Evolutionary conservation across 2,113 vertebrate species (phyloP).

Genomic region (Etia nguti): DNA sequence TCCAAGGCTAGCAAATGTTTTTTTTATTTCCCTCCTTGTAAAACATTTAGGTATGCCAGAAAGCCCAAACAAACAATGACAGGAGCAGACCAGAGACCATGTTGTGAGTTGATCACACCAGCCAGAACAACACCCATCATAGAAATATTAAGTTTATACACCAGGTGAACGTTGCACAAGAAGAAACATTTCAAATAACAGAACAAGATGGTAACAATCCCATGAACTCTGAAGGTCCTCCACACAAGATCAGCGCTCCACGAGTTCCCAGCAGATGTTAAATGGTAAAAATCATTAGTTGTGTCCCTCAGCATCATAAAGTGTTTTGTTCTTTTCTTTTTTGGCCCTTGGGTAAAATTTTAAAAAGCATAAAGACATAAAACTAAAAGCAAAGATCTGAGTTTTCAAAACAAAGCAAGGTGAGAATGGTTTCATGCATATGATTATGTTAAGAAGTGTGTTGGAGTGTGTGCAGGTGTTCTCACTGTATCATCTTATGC

Average conservation of each 20-base stretch:
- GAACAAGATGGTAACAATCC: neutral
- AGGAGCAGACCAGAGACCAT: neutral
- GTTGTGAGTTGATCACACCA: neutral
- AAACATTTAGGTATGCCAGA: neutral
- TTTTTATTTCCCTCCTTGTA: neutral
- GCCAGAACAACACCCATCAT: neutral
- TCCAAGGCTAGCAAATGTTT: neutral
- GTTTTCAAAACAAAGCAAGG: neutral
- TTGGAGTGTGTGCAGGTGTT: neutral
- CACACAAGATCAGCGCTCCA: neutral
- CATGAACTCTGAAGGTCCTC: neutral
- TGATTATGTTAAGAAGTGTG: neutral
- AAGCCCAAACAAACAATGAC: neutral
- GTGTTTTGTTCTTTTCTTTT: neutral
- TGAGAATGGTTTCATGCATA: neutral
- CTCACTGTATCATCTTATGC: neutral
- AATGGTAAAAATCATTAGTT: neutral
- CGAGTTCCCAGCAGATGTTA: neutral
- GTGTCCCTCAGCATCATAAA: neutral
- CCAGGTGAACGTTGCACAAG: neutral
- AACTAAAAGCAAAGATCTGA: neutral
- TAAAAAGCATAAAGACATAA: neutral
- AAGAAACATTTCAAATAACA: neutral
- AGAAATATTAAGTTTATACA: neutral
- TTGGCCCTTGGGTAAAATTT: neutral